A percentile compares a stretch with the other conserved stretches of the same genome.
Evolutionary conservation across 2,797 vertebrate species (phyloP).

Genomic region (Hoplostethus atlanticus): DNA sequence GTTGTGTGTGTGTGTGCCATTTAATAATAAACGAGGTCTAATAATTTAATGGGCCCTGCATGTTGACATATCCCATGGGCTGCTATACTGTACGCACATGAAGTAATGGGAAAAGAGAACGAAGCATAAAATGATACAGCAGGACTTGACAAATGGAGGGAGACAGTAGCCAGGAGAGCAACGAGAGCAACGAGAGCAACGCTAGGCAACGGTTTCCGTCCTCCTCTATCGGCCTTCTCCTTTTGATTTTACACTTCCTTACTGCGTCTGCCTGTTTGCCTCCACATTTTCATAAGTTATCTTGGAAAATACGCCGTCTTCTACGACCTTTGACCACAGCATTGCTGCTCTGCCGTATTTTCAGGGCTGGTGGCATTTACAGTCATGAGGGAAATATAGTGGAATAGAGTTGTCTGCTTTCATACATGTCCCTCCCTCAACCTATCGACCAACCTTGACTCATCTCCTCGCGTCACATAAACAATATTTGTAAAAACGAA

Average conservation of each 20-base stretch:
- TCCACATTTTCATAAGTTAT: slow-evolving; percentile 22
- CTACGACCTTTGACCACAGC: slow-evolving; percentile 47
- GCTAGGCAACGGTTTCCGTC: background rate
- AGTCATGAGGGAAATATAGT: slow-evolving; percentile 38
- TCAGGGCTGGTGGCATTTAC: slow-evolving; percentile 52
- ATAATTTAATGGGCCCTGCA: slow-evolving; percentile 79
- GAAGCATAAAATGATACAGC: slow-evolving; percentile 52
- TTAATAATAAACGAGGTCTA: slow-evolving; percentile 82
- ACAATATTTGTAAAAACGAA: slow-evolving; percentile 24
- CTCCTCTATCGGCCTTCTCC: slow-evolving; percentile 20
- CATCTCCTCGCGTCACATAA: slow-evolving; percentile 1
- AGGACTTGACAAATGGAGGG: slow-evolving; percentile 47
- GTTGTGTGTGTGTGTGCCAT: slow-evolving; percentile 58
- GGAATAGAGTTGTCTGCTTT: slow-evolving; percentile 34
- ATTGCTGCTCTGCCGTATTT: slow-evolving; percentile 45
- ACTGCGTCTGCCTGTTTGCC: slow-evolving; percentile 16
- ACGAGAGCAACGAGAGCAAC: background rate
- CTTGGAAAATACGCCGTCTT: background rate
- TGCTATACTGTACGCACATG: slow-evolving; percentile 54
- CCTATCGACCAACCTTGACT: slow-evolving; percentile 31
- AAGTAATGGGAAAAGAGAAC: slow-evolving; percentile 56
- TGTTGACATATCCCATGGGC: slow-evolving; percentile 78
- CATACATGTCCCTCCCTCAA: slow-evolving; percentile 44
- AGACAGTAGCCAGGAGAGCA: slow-evolving; percentile 23
- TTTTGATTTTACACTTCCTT: slow-evolving; percentile 28